phyloP scores from a whole-genome alignment of 2,113 vertebrate species.

The Alethe castanea region DNA sequence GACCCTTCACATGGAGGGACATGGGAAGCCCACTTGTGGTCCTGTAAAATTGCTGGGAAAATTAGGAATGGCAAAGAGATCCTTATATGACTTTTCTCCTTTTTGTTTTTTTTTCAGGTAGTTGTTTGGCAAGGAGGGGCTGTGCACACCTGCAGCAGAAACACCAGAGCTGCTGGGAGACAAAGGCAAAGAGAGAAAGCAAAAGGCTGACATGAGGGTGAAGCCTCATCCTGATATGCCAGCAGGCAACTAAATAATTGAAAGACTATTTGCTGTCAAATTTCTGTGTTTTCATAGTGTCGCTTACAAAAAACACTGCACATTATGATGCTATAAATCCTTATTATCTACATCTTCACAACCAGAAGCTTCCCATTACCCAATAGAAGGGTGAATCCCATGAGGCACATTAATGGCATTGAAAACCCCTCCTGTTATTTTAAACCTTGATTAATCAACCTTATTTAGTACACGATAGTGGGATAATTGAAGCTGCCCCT shows the following conservation, averaged over 20 bases:
- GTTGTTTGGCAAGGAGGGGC: neutral
- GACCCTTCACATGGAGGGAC: neutral
- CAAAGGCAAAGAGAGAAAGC: neutral
- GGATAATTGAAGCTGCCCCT: conserved; percentile 19
- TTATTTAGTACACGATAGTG: conserved; percentile 4
- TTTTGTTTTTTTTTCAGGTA: neutral
- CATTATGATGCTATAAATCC: conserved; percentile 36
- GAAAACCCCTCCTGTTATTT: conserved; percentile 43
- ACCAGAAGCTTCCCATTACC: conserved; percentile 42
- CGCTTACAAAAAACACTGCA: neutral
- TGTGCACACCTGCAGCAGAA: neutral
- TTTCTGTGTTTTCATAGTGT: neutral
- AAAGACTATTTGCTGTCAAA: neutral
- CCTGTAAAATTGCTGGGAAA: neutral
- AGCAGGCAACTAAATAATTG: neutral
- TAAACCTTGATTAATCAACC: conserved; percentile 47
- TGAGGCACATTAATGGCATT: neutral
- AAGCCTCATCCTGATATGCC: neutral
- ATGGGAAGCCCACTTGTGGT: neutral
- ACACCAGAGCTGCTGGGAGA: neutral
- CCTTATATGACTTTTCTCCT: neutral
- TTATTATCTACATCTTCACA: neutral
- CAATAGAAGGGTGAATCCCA: conserved; percentile 16
- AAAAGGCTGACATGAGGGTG: neutral
- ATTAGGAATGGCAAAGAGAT: neutral